Base-by-base conservation (phyloP, 2,888 invertebrate species). In the Pogonocherus hispidulus region DNA sequence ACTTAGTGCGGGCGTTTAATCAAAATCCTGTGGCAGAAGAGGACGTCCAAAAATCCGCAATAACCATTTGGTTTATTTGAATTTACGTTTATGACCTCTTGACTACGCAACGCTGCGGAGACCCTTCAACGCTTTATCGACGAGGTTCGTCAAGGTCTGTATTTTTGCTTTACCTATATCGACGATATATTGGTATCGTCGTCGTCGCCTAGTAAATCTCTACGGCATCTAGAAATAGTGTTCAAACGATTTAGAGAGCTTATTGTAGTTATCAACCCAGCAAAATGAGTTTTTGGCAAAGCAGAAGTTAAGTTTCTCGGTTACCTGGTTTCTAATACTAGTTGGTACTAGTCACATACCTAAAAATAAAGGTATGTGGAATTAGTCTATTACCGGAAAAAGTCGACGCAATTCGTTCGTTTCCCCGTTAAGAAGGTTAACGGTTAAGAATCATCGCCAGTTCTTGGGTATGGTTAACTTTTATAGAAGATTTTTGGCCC, bases 41-140 rank as follows among this genome's bases (percentile, higher is more conserved):
- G 6, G 41, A 41, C 14, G 6, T 41, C 3, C 41, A 0, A 14
- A 41, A 41, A n/a, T n/a, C 16, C n/a, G 41, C 41, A 14, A 41
- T 41, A n/a, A 41, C 41, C 2, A 41, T 41, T 41, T 14, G 41
- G 41, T 5, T 14, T 3, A 14, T 41, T 41, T 5, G 41, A 41
- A 14, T 41, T 41, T 14, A n/a, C 76, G 0, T 63, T 57, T 1
- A 81, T 82, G 80, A 72, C 74, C 0, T 85, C 84, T 22, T 84
- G 85, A 0, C 74, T 86, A 0, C 52, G 83, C 0, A 85, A 86
- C 64, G 83, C 86, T 0, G 81, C 81, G 1, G 83, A 86, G 68
- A 83, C 84, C 0, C 81, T 86, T 71, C 82, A 84, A 62, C 76
- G 82, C 3, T 84, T 84, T 37, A 80, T 86, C 9, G 81, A 85